phyloP scores from a whole-genome alignment of 2,888 invertebrate genomes.

The Proisotoma minuta region DNA sequence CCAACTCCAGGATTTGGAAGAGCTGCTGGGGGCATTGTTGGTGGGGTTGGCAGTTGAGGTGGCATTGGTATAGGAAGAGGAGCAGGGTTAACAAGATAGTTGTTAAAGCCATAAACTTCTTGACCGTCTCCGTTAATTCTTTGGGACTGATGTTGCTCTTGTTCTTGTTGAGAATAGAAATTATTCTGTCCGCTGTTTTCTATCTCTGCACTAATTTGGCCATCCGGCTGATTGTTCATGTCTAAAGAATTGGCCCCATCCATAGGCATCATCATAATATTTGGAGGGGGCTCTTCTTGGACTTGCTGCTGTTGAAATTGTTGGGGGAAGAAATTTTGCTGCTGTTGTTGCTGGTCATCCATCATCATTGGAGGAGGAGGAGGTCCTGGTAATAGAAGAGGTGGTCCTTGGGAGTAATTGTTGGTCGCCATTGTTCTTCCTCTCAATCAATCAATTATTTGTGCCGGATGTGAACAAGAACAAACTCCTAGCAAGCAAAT shows the following conservation, averaged over 20 bases:
- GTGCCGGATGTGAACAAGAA: no score
- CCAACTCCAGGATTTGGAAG: not conserved
- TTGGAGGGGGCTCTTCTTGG: no score
- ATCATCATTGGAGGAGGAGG: no score
- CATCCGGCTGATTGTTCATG: slow-evolving; percentile 20
- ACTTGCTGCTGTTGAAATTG: no score
- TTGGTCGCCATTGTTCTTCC: no score
- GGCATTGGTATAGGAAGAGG: not conserved
- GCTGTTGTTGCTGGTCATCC: not conserved
- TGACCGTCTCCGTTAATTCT: slow-evolving; percentile 37
- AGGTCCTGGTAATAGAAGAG: slow-evolving; percentile 41
- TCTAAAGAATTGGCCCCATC: not conserved
- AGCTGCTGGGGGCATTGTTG: slow-evolving; percentile 23
- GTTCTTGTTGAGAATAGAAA: not conserved
- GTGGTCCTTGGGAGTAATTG: slow-evolving; percentile 46
- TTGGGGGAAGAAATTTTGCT: not conserved
- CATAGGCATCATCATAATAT: no score
- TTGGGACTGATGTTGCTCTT: slow-evolving; percentile 8
- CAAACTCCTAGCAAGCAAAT: no score
- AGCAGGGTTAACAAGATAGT: slow-evolving; percentile 17
- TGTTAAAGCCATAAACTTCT: slow-evolving; percentile 27
- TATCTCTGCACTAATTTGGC: no score
- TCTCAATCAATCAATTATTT: no score
- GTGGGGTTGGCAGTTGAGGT: slow-evolving; percentile 13
- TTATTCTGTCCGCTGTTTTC: not conserved